Conservation (phyloP, 2,888 invertebrate species). For the Chrysotoxum bicinctum region DNA sequence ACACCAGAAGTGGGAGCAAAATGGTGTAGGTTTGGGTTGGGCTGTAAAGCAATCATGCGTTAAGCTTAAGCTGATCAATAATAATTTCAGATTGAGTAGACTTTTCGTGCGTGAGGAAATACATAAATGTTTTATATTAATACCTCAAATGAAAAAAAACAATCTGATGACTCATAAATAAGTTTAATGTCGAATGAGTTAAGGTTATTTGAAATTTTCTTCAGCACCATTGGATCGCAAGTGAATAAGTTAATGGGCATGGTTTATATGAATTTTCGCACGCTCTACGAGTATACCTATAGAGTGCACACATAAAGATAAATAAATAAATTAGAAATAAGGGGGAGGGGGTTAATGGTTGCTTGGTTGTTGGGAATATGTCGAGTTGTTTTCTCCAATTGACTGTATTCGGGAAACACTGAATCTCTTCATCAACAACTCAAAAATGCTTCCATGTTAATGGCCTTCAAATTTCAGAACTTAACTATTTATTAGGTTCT, state of each 20-base stretch:
- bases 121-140: background rate
- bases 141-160: too few relatives aligned
- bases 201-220: background rate
- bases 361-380: too few relatives aligned
- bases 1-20: background rate
- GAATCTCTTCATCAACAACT: too few relatives aligned
- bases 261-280: background rate
- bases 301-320: too few relatives aligned
- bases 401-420: too few relatives aligned
- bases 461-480: too few relatives aligned
- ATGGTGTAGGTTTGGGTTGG: background rate
- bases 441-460: too few relatives aligned
- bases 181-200: background rate
- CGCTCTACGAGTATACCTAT: too few relatives aligned
- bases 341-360: too few relatives aligned
- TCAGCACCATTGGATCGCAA: background rate
- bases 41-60: conserved; percentile 2
- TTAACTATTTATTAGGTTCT: too few relatives aligned
- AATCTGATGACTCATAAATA: background rate
- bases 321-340: too few relatives aligned
- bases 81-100: background rate
- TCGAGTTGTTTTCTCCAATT: too few relatives aligned
- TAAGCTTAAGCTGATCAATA: conserved; percentile 20
- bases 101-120: background rate
- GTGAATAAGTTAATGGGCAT: background rate